Evolutionary conservation across 2,113 vertebrate species (phyloP).

Genomic region (Embiotoca jacksoni): DNA sequence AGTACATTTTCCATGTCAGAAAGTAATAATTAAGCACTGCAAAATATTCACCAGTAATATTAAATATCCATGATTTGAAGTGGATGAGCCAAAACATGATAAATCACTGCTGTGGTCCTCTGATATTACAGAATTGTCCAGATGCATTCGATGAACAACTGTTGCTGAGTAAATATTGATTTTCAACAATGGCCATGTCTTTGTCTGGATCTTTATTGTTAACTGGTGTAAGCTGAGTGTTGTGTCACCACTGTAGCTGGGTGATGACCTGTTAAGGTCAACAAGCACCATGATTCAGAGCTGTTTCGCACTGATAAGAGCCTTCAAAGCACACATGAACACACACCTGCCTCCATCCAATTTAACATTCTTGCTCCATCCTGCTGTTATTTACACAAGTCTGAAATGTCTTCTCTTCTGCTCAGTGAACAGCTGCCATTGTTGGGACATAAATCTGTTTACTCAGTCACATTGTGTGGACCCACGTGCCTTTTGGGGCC

Average conservation of each 20-base stretch:
- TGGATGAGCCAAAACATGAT: neutral
- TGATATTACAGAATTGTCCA: conserved; percentile 2
- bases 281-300: conserved; percentile 40
- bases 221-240: conserved; percentile 29
- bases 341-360: conserved; percentile 39
- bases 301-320: conserved; percentile 64
- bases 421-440: conserved; percentile 43
- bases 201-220: conserved; percentile 34
- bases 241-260: conserved; percentile 35
- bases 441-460: neutral
- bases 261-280: conserved; percentile 47
- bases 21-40: no score
- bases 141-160: conserved; percentile 9
- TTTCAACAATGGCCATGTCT: conserved; percentile 6
- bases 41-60: neutral
- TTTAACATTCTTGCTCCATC: conserved; percentile 44
- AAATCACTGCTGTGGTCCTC: conserved; percentile 1
- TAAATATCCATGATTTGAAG: neutral
- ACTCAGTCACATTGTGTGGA: neutral
- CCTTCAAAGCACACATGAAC: conserved; percentile 13
- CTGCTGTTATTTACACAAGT: conserved; percentile 44
- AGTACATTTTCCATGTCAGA: no score
- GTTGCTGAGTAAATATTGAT: conserved; percentile 21
- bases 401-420: conserved; percentile 41
- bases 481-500: no score